These are phyloP conservation scores for Sebastes itinus DNA, from an alignment of 2,797 vertebrate species.

Conservation along the genomic window DNA sequence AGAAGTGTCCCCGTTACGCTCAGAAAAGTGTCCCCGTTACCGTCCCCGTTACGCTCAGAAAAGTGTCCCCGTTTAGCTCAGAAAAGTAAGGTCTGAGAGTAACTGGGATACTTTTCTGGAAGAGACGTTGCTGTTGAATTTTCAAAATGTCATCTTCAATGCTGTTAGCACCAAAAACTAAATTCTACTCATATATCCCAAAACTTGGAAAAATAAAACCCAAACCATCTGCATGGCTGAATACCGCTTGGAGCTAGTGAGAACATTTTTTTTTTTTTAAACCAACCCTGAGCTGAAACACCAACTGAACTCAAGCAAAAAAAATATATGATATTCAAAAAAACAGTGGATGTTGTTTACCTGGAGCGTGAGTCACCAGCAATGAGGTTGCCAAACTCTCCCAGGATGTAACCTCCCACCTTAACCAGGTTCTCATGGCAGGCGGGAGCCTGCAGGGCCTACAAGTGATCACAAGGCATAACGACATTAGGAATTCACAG, in stretches of 20 bases:
- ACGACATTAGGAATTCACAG: background rate
- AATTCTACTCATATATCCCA: background rate
- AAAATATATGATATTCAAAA: background rate
- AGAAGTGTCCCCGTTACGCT: too few relatives aligned
- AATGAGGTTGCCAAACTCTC: conserved; percentile 91
- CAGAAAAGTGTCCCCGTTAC: too few relatives aligned
- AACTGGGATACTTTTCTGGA: background rate
- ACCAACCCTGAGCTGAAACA: background rate
- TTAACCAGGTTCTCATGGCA: conserved; percentile 96
- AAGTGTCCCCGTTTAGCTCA: too few relatives aligned
- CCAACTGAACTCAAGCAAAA: background rate
- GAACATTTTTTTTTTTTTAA: background rate
- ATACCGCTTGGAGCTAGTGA: background rate
- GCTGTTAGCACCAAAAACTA: too few relatives aligned
- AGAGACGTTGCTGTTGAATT: background rate
- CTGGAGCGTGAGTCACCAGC: conserved; percentile 91
- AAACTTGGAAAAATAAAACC: background rate
- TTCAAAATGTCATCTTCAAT: too few relatives aligned
- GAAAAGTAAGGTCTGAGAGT: background rate
- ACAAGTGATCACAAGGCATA: background rate
- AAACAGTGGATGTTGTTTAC: conserved; percentile 56
- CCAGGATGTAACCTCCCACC: conserved; percentile 91
- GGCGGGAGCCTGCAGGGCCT: conserved; percentile 92
- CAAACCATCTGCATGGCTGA: background rate
- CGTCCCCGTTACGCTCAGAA: too few relatives aligned